phyloP scores from a whole-genome alignment of 2,113 vertebrate species.

The Psittacula cyanocephala region DNA sequence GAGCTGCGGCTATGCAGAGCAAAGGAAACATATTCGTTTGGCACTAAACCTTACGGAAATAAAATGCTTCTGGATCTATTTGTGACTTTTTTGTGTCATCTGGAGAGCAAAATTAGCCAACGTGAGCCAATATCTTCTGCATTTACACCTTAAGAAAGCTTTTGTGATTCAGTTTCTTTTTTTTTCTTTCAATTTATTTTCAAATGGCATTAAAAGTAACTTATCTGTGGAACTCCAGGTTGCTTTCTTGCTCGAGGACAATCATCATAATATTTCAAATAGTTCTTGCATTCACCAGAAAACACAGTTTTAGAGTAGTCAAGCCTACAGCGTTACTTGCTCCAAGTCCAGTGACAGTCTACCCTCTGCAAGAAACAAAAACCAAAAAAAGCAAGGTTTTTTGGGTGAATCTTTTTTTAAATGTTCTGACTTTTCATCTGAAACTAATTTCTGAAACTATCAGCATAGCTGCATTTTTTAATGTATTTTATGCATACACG shows the following conservation, averaged over 20 bases:
- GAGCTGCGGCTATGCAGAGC: background rate
- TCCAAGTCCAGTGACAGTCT: background rate
- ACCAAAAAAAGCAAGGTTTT: background rate
- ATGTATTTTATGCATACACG: background rate
- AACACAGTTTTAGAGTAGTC: background rate
- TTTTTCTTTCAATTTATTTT: background rate
- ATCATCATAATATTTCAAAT: background rate
- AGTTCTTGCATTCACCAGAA: background rate
- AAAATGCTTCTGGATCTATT: background rate
- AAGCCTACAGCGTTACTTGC: background rate
- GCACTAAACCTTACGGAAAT: background rate
- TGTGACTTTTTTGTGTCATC: background rate
- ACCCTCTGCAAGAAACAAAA: background rate
- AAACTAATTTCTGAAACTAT: background rate
- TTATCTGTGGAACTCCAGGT: background rate
- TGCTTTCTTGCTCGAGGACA: background rate
- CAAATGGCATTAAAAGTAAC: conserved; percentile 11
- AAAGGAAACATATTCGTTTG: background rate
- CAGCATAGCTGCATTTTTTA: background rate
- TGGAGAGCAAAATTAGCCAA: background rate
- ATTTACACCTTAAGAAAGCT: background rate
- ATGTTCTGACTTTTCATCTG: background rate
- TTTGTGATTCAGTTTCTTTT: background rate
- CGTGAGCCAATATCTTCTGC: background rate
- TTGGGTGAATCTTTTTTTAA: background rate